Percentiles rank a stretch among this genome's conserved stretches.
Conservation (phyloP, 1,140 invertebrate genomes). For the Listronotus bonariensis region DNA sequence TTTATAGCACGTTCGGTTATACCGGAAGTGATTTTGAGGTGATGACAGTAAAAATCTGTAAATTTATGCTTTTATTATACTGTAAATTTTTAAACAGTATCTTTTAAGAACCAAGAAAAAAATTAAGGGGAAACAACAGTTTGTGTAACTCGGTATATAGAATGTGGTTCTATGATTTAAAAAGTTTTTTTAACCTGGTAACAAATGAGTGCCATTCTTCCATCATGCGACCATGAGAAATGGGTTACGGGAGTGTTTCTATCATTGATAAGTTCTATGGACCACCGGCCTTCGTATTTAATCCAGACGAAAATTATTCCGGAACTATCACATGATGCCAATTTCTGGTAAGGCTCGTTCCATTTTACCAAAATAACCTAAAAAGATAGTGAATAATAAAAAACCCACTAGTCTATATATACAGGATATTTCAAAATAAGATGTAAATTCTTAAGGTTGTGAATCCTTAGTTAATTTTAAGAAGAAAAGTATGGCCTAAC, state of each 20-base stretch:
- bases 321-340: conserved; percentile 96
- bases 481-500: too few species aligned
- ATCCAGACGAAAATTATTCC: conserved; percentile 99
- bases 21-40: too few species aligned
- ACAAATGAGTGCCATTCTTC: conserved; percentile 96
- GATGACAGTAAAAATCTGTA: too few species aligned
- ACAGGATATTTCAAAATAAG: too few species aligned
- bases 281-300: conserved; percentile 98
- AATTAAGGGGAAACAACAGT: too few species aligned
- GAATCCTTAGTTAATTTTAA: too few species aligned
- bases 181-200: conserved; percentile 73
- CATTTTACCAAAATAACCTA: conserved; percentile 96
- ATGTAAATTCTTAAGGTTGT: too few species aligned
- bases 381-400: neutral
- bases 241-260: conserved; percentile 94
- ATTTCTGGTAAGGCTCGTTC: conserved; percentile 98
- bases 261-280: conserved; percentile 98
- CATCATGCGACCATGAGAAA: conserved; percentile 98
- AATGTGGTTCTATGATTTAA: neutral
- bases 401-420: too few species aligned
- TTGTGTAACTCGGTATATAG: neutral
- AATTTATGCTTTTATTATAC: too few species aligned
- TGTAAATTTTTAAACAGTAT: too few species aligned
- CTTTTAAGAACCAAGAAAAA: too few species aligned
- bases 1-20: too few species aligned